Conservation (phyloP, 2,113 vertebrate genomes). For the Tyrannus savana region DNA sequence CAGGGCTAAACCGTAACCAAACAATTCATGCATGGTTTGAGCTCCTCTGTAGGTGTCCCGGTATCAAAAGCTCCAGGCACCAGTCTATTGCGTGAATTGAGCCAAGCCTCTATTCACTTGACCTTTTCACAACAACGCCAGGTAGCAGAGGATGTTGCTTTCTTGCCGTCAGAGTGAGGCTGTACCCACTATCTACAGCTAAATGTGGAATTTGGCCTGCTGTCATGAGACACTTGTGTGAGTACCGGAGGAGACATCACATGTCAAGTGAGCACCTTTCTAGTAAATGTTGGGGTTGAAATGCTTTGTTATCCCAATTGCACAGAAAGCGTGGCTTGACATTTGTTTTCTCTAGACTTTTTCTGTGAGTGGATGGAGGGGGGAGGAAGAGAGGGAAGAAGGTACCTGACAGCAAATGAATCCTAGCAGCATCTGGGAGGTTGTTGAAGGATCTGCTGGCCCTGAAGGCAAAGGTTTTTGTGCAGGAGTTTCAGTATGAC, state of each 20-base stretch:
- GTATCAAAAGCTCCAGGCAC: not conserved
- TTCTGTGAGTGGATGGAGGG: not conserved
- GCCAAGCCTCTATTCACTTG: not conserved
- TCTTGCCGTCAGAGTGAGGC: not conserved
- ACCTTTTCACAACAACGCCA: not conserved
- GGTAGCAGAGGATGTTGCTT: not conserved
- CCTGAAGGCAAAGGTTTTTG: not conserved
- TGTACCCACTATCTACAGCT: not conserved
- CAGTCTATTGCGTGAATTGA: accelerated
- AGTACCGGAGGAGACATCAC: not conserved
- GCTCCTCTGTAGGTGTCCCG: not conserved
- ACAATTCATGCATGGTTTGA: not conserved
- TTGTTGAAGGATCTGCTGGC: not conserved
- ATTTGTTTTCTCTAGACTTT: not conserved
- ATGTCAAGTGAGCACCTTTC: accelerated
- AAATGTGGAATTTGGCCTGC: not conserved
- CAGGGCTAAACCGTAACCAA: not conserved
- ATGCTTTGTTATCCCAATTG: not conserved
- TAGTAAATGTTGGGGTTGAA: not conserved
- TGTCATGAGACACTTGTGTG: not conserved
- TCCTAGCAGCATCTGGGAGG: not conserved
- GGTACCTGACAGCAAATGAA: not conserved
- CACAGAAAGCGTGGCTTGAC: not conserved
- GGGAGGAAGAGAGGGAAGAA: not conserved
- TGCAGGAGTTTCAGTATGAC: not conserved